Conservation (phyloP, 2,113 vertebrate species). For the Galemys pyrenaicus region DNA sequence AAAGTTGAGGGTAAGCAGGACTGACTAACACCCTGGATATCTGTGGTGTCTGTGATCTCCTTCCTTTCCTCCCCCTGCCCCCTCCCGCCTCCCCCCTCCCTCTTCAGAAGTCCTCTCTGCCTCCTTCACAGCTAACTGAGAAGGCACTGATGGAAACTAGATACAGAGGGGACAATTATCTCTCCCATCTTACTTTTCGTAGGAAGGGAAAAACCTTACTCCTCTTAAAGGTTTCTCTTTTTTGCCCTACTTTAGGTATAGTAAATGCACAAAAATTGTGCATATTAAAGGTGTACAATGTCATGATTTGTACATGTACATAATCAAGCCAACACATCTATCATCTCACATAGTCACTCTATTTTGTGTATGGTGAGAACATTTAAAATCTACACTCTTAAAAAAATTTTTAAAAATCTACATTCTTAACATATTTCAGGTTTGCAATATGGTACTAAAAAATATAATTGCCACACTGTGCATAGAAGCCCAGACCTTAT, state of each 20-base stretch:
- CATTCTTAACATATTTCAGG: background rate
- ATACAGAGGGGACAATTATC: accelerated
- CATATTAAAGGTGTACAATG: background rate
- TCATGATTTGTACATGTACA: background rate
- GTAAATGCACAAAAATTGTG: background rate
- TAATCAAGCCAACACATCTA: background rate
- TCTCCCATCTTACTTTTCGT: background rate
- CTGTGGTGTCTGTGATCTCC: background rate
- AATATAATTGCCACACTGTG: background rate
- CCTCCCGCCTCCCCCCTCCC: no score
- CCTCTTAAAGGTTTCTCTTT: background rate
- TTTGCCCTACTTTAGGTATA: background rate
- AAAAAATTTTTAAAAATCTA: no score
- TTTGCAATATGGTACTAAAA: background rate
- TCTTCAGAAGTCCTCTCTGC: background rate
- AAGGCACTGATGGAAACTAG: background rate
- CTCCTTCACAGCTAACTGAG: background rate
- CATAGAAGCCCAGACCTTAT: background rate
- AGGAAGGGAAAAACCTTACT: background rate
- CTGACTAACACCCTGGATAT: background rate
- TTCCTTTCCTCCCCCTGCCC: background rate
- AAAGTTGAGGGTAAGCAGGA: background rate
- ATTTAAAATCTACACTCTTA: background rate
- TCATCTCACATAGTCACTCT: background rate
- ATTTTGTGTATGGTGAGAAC: background rate